Base-by-base conservation (phyloP, 2,888 invertebrate genomes). In the Amblyjoppa fuscipennis region DNA sequence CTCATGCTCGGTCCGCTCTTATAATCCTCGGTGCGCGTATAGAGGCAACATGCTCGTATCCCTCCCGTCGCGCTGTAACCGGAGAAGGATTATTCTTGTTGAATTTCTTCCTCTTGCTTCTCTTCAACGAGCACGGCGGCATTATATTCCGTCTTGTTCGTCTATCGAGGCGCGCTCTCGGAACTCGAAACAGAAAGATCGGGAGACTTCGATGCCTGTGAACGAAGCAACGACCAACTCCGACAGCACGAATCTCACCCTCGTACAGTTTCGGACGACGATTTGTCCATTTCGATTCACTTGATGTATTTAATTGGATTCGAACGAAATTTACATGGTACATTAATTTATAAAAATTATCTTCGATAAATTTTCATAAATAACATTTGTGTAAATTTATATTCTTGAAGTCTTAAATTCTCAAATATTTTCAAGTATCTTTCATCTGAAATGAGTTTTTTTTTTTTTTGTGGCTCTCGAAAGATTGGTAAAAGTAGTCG, bases 41-140 rank as follows among this genome's bases (percentile, higher is more conserved):
- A 56, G n/a, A 64, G 49, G 56, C 70, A 34, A 80, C 71, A 76
- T 66, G 85, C 38, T 11, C 61, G 68, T 76, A 75, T 79, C 75
- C 56, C 77, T 45, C 34, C 68, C 56, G 83, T 28, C 74, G 81
- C 70, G 73, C 53, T 81, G 83, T 83, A 83, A 86, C 83, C 77
- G 34, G 77, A 83, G 86, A 86, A 81, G 81, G 74, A 83, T 86
- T 81, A 83, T 86, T 86, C 83, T 78, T 77, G 76, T 78, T 53
- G 34, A 68, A 61, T 75, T 51, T 75, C 78, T 77, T 81, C 69
- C 86, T 69, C 74, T 75, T 70, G 38, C 77, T 76, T 77, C 81
- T 87, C 70, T 75, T 16, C 73, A 79, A 71, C 74, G 64, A 53
- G 38, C 56, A 31, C 70, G 71, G 59, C 73, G n/a, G 69, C 73